Evolutionary conservation across 2,888 invertebrate species (phyloP).

Genomic region (Lithophane semibrunnea): DNA sequence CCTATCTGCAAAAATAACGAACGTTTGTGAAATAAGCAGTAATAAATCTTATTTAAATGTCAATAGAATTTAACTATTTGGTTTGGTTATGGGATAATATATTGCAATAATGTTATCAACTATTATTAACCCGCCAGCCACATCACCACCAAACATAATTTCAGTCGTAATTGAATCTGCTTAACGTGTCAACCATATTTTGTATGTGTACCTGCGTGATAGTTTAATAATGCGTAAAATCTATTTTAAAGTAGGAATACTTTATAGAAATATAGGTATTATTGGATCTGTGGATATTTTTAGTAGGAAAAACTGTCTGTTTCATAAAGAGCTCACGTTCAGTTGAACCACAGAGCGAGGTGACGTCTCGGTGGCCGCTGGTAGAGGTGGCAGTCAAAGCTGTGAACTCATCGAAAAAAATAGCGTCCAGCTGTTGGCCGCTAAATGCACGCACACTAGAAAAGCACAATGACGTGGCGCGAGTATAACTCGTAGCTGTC

Average conservation of each 20-base stretch:
- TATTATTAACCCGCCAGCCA: constrained; percentile 19
- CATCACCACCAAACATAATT: constrained; percentile 31
- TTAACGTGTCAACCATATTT: constrained; percentile 19
- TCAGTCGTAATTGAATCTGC: constrained; percentile 27
- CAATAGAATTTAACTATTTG: neutral
- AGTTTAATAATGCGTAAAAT: neutral
- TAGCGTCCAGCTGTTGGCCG: no score
- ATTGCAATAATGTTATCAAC: constrained; percentile 21
- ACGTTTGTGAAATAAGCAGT: neutral
- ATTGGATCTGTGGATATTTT: neutral
- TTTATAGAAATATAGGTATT: neutral
- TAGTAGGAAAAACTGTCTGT: neutral
- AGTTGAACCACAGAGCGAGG: neutral
- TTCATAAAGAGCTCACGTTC: neutral
- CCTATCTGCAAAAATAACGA: neutral
- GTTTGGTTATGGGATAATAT: neutral
- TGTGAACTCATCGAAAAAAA: no score
- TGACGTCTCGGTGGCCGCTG: neutral
- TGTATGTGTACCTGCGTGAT: constrained; percentile 5
- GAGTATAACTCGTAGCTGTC: no score
- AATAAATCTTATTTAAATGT: neutral
- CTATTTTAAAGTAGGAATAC: neutral
- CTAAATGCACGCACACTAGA: no score
- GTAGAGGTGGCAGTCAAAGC: neutral
- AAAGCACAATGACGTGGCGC: no score